Evolutionary conservation across 2,888 invertebrate species (phyloP), one percentile per base, ranked within the genome.

Genomic region (Nomada ruficornis): DNA sequence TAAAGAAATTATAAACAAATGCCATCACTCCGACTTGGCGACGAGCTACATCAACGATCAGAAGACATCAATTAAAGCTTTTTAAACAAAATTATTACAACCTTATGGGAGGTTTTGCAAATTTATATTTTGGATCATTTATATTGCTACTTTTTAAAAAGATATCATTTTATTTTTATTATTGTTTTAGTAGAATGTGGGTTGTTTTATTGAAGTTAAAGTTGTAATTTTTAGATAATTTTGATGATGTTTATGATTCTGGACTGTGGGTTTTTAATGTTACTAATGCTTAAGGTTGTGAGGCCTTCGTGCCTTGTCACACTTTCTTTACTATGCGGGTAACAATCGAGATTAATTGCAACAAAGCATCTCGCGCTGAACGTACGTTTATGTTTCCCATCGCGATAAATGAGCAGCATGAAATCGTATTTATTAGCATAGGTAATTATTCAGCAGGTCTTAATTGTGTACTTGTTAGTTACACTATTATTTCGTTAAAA

Each of bases 281-380:
- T 69, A 69, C n/a, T n/a, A 47, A 13, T n/a, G 15, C 47, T 29
- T 26, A 15, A 69, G 15, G 54, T 54, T 67, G 54, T 67, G 15
- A 54, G 15, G n/a, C n/a, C n/a, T 18, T 5, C 42, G 26, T n/a
- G n/a, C 26, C n/a, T 47, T 57, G 69, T 69, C 59, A 60, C 70
- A 60, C 70, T 70, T 70, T 70, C 70, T 70, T 60, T 70, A 59
- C 50, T 70, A 13, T 15, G 29, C 29, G 29, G 18, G 10, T 20
- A 60, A 9, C 9, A 50, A 47, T 50, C 20, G 20, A n/a, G 47
- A 29, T 47, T 60, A 60, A 70, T 60, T 70, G 20, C n/a, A 47
- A 69, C 57, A 57, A 57, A 47, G 26, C 20, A 15, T 10, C 10
- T 23, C 23, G 23, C 9, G 18, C 18, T 68, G 36, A 55, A 42